Conservation (phyloP, 2,113 vertebrate genomes). For the Anhinga anhinga region DNA sequence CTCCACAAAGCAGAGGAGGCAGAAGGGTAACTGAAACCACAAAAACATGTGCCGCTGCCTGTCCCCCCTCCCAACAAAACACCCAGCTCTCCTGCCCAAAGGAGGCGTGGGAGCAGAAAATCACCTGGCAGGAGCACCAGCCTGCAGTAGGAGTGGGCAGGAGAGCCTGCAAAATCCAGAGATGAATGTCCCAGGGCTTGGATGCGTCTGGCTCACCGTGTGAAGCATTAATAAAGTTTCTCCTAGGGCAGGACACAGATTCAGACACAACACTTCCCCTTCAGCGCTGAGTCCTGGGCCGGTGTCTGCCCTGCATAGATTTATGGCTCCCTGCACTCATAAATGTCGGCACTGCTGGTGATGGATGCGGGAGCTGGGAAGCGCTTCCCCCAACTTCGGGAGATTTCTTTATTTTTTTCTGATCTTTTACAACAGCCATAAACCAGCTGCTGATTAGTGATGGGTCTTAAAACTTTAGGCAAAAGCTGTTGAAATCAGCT, state of each 20-base stretch:
- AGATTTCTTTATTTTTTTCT: conserved; percentile 30
- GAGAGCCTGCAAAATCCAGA: neutral
- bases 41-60: neutral
- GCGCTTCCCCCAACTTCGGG: neutral
- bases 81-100: neutral
- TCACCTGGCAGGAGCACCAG: neutral
- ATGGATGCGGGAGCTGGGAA: neutral
- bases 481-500: conserved; percentile 66
- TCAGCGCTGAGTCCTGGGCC: fast-evolving
- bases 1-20: neutral
- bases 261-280: conserved; percentile 21
- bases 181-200: neutral
- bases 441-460: conserved; percentile 66
- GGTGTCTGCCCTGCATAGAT: fast-evolving
- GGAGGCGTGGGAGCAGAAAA: neutral
- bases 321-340: neutral
- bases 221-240: neutral
- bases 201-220: fast-evolving
- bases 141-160: fast-evolving
- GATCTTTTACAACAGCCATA: conserved; percentile 56
- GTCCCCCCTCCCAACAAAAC: neutral
- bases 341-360: neutral
- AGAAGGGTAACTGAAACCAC: neutral
- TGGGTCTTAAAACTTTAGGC: conserved; percentile 57
- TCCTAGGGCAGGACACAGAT: neutral